A percentile compares a stretch with the other conserved stretches of the same genome.
phyloP scores from a whole-genome alignment of 2,113 vertebrate species.

The Bos taurus region DNA sequence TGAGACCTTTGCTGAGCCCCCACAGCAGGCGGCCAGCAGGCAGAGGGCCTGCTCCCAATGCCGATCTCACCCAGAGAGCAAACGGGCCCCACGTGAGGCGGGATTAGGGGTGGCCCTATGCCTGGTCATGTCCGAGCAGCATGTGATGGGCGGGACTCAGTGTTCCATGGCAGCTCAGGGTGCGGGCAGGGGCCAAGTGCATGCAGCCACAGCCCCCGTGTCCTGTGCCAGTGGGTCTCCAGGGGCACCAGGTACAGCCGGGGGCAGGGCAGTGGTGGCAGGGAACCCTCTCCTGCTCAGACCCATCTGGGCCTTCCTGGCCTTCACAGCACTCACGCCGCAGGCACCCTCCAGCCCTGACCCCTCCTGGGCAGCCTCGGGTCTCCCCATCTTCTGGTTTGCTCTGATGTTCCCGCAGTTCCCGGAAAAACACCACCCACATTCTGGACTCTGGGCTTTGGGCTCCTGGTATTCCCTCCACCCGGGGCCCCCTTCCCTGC shows the following conservation, averaged over 20 bases:
- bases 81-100: background rate
- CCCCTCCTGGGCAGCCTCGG: background rate
- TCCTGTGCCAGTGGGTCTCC: background rate
- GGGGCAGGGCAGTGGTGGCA: background rate
- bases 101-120: conserved; percentile 42
- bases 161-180: background rate
- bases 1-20: background rate
- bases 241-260: background rate
- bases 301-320: background rate
- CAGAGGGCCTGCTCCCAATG: accelerated
- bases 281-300: background rate
- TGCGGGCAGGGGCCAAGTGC: background rate
- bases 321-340: background rate
- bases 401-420: background rate
- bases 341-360: background rate
- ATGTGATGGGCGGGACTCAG: background rate
- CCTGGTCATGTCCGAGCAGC: conserved; percentile 51
- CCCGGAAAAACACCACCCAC: background rate
- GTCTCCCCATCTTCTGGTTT: accelerated
- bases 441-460: background rate
- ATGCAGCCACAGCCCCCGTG: accelerated
- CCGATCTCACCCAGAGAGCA: background rate
- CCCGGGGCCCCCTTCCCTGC: background rate
- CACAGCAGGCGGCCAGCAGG: accelerated
- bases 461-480: background rate